Conservation (phyloP, 2,888 invertebrate genomes). For the Ophraella communa region DNA sequence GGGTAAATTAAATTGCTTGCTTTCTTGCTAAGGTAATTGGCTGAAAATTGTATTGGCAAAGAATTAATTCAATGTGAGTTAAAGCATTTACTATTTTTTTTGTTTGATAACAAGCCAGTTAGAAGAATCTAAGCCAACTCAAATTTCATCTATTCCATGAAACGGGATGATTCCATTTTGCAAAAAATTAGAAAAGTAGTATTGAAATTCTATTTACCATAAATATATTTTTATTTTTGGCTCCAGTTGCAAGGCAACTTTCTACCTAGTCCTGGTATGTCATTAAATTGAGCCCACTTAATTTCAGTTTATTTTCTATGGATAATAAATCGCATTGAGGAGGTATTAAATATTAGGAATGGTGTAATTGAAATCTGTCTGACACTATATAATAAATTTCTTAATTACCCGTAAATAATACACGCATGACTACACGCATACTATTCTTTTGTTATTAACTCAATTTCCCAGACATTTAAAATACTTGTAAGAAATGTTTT, state of each 20-base stretch:
- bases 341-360: constrained; percentile 1
- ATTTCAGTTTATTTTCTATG: not conserved
- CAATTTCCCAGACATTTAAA: not conserved
- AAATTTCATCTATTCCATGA: too few relatives aligned
- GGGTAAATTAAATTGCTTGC: not conserved
- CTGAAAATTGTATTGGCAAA: not conserved
- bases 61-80: too few relatives aligned
- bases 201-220: too few relatives aligned
- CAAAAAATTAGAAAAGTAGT: too few relatives aligned
- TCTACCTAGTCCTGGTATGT: not conserved
- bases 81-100: too few relatives aligned
- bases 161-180: too few relatives aligned
- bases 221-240: too few relatives aligned
- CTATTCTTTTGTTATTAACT: not conserved
- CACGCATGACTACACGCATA: constrained; percentile 1
- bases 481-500: not conserved
- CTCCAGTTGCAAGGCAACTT: not conserved
- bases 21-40: not conserved
- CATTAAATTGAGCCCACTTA: not conserved
- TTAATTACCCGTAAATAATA: constrained; percentile 4
- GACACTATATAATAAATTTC: constrained; percentile 1
- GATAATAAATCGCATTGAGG: constrained; percentile 4
- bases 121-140: too few relatives aligned
- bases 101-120: too few relatives aligned
- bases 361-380: not conserved